Conservation (phyloP, 2,113 vertebrate species). For the Lepidothrix coronata region DNA sequence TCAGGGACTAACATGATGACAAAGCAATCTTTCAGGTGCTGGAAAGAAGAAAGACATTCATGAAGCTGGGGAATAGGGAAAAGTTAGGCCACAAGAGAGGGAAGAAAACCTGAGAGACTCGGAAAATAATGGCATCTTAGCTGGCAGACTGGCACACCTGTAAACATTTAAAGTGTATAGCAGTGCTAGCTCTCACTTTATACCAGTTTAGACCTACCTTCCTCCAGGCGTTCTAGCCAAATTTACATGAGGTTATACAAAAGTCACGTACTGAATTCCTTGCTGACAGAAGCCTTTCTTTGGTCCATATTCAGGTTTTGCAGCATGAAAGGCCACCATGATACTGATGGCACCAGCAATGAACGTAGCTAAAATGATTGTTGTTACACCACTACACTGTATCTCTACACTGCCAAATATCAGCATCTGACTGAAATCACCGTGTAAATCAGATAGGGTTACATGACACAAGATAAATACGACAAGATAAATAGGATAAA, state of each 20-base stretch:
- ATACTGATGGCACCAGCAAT: not conserved
- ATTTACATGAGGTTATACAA: not conserved
- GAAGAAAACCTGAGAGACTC: not conserved
- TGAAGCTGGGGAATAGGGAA: not conserved
- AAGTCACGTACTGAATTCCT: not conserved
- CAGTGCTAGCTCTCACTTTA: not conserved
- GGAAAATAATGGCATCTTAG: not conserved
- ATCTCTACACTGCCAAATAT: not conserved
- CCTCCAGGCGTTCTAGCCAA: not conserved
- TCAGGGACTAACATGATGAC: not conserved
- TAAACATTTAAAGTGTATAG: not conserved
- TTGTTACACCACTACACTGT: not conserved
- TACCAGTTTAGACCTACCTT: not conserved
- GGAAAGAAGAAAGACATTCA: not conserved
- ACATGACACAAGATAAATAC: not conserved
- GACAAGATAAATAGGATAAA: no score
- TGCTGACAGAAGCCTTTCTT: not conserved
- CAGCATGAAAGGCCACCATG: not conserved
- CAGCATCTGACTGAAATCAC: not conserved
- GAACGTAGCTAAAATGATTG: not conserved
- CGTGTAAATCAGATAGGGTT: not conserved
- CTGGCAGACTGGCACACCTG: not conserved
- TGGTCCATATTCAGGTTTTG: not conserved
- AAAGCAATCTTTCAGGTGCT: not conserved
- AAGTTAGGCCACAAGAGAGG: not conserved